Conservation (phyloP, 2,797 vertebrate genomes). For the Aeoliscus strigatus region DNA sequence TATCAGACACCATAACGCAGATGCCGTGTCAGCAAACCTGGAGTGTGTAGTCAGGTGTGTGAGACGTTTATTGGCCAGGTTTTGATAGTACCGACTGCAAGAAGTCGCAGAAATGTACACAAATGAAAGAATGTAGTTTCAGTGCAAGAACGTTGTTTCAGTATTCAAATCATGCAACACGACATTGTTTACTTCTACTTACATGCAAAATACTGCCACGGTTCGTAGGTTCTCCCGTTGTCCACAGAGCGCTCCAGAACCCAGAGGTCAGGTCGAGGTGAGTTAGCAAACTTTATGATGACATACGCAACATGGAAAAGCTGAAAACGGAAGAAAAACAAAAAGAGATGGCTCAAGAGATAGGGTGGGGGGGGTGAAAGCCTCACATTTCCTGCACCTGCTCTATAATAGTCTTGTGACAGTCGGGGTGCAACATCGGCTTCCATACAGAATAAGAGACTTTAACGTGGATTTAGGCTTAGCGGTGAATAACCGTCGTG, state of each 20-base stretch:
- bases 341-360: conserved; percentile 49
- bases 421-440: conserved; percentile 13
- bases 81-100: no score
- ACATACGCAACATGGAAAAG: conserved; percentile 92
- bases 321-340: conserved; percentile 66
- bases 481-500: background rate
- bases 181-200: no score
- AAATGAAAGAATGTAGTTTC: no score
- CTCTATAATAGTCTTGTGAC: conserved; percentile 36
- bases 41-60: no score
- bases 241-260: conserved; percentile 88
- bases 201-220: conserved; percentile 97
- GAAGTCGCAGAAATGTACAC: no score
- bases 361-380: no score
- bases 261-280: conserved; percentile 93
- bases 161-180: no score
- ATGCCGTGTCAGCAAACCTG: no score
- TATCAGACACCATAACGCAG: no score
- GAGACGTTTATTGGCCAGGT: no score
- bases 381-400: no score
- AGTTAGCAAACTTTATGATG: conserved; percentile 94
- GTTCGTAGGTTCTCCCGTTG: conserved; percentile 82
- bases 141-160: no score
- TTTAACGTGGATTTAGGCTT: conserved; percentile 8
- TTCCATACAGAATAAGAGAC: conserved; percentile 17